Percentiles rank a stretch among this genome's conserved stretches.
phyloP scores from a whole-genome alignment of 1,140 invertebrate species.

The Pomacea maculata region DNA sequence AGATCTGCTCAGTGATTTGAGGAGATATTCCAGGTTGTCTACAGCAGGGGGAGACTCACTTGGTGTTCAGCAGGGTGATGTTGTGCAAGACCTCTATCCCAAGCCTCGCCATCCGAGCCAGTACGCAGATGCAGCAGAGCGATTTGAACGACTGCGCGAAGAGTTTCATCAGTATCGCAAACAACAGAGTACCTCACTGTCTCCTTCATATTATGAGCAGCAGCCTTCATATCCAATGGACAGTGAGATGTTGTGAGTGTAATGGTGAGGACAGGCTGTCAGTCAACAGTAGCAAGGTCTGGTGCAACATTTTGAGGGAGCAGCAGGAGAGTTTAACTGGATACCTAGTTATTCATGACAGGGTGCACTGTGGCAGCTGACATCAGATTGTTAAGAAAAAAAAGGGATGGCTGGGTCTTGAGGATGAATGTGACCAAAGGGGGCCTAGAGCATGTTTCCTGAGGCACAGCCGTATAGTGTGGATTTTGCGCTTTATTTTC shows the following conservation, averaged over 20 bases:
- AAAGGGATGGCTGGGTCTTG: not conserved
- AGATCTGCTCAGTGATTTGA: constrained; percentile 55
- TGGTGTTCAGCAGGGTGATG: constrained; percentile 19
- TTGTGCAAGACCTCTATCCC: constrained; percentile 66
- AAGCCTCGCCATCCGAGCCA: constrained; percentile 69
- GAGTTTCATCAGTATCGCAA: constrained; percentile 92
- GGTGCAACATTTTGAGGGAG: too few relatives aligned
- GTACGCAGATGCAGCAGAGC: constrained; percentile 74
- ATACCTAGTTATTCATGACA: too few relatives aligned
- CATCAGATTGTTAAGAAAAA: too few relatives aligned
- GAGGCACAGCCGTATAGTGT: too few relatives aligned
- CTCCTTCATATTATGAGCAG: constrained; percentile 7
- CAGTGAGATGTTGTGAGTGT: constrained; percentile 57
- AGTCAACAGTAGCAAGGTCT: too few relatives aligned
- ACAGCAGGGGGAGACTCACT: constrained; percentile 52
- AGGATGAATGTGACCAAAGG: too few relatives aligned
- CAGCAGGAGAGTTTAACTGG: too few relatives aligned
- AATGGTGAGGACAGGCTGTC: too few relatives aligned
- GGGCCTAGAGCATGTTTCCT: too few relatives aligned
- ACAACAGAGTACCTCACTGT: constrained; percentile 66
- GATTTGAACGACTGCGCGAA: constrained; percentile 93
- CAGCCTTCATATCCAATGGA: constrained; percentile 48
- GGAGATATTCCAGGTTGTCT: constrained; percentile 65
- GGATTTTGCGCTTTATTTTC: too few relatives aligned
- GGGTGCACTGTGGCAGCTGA: too few relatives aligned